Evolutionary conservation across 1,140 invertebrate species (phyloP).

Genomic region (Meloidogyne exigua): DNA sequence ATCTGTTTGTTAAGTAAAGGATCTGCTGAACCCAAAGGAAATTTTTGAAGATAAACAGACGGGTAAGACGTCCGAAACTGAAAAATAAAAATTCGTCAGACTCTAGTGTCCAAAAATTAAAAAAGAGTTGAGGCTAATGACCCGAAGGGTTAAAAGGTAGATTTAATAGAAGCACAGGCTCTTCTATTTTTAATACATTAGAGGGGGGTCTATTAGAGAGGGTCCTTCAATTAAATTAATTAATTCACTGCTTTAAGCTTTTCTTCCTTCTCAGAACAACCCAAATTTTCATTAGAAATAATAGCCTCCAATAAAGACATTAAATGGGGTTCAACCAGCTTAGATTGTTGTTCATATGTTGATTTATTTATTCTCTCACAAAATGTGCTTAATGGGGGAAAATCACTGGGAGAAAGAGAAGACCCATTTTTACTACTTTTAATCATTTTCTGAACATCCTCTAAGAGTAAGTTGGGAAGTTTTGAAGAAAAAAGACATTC

Average conservation of each 20-base stretch:
- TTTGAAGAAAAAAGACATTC: too few relatives aligned
- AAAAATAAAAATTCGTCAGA: neutral
- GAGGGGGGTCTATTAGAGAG: too few relatives aligned
- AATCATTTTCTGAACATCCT: constrained; percentile 12
- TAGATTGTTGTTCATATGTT: constrained; percentile 14
- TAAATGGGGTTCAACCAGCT: neutral
- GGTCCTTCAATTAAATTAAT: neutral
- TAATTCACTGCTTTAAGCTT: neutral
- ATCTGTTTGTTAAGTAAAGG: too few relatives aligned
- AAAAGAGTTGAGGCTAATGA: too few relatives aligned
- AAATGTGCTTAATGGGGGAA: neutral
- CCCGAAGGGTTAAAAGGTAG: too few relatives aligned
- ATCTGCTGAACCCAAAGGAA: neutral
- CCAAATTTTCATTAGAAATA: neutral
- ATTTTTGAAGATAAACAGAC: constrained; percentile 2
- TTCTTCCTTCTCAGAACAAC: neutral
- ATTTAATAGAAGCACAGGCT: too few relatives aligned
- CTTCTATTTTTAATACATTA: too few relatives aligned
- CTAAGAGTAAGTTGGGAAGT: neutral
- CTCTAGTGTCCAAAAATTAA: too few relatives aligned
- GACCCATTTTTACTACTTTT: neutral
- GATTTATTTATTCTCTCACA: constrained; percentile 9
- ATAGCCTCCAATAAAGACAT: neutral
- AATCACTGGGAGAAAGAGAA: neutral
- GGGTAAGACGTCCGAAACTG: constrained; percentile 14